Evolutionary conservation across 2,113 vertebrate species (phyloP), one percentile per base, ranked within the genome.

Genomic region (Campylorhamphus procurvoides): DNA sequence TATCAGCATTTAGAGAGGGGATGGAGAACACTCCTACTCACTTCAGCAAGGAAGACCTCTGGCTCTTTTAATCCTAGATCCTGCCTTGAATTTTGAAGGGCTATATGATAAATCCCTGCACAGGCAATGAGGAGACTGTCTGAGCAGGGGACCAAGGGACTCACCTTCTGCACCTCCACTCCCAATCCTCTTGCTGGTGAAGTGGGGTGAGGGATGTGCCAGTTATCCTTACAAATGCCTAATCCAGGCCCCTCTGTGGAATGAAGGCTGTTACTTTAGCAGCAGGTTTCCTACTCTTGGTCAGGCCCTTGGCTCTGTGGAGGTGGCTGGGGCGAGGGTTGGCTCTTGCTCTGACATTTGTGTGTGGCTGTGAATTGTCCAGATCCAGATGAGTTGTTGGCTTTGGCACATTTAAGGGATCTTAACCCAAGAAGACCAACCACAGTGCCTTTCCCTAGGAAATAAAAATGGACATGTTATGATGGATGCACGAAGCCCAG

Each of bases 381-480:
- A 59, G 6, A 49, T 37, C 40, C 50, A 33, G 62, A 19, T 7
- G 29, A 78, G 46, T 17, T 52, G 5, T 19, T 80, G 13, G 19
- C 25, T 87, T 78, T 37, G 14, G 33, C 31, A 52, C 3, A 0
- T 69, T 92, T 53, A 46, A 73, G 37, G 56, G 39, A 23, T 55
- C 52, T 68, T 55, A 82, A 33, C 17, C 31, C 42, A 47, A 16
- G 2, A 2, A 80, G 44, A 60, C 55, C 78, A 39, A 42, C 44
- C 28, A 4, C 6, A 0, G 13, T 40, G 14, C 35, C 15, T 67
- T 83, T 75, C 37, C 60, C 56, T 64, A 42, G n/a, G 42, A 10
- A 35, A 40, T 18, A n/a, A 40, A 60, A 69, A 12, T 3, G 24
- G 67, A 11, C 47, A 28, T 0, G 0, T 28, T 19, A 1, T 7